phyloP scores from a whole-genome alignment of 2,888 invertebrate genomes.

The Leucophora obtusa region DNA sequence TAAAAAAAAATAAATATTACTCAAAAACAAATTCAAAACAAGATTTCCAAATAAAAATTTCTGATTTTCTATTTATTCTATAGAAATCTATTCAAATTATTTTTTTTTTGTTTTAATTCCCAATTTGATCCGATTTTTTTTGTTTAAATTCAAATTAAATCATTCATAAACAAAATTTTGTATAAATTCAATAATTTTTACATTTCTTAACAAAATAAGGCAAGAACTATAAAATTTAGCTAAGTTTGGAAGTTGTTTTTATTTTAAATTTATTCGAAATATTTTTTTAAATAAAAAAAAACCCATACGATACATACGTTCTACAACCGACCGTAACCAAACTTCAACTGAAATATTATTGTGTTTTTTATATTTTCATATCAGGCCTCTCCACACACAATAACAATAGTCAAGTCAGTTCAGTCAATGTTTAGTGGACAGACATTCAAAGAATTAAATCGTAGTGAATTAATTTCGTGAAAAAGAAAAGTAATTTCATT shows the following conservation, averaged over 20 bases:
- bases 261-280: conserved; percentile 7
- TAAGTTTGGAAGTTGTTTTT: conserved; percentile 4
- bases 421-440: neutral
- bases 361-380: conserved; percentile 41
- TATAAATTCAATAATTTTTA: conserved; percentile 2
- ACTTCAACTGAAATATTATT: conserved; percentile 64
- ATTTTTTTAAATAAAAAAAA: conserved; percentile 36
- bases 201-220: conserved; percentile 1
- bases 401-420: conserved; percentile 34
- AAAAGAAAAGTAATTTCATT: too few species aligned
- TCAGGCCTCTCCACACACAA: conserved; percentile 40
- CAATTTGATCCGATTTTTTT: conserved; percentile 5
- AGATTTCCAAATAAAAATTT: neutral
- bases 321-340: conserved; percentile 63
- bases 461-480: too few species aligned
- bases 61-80: neutral
- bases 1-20: neutral
- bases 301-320: conserved; percentile 48
- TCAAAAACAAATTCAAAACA: neutral
- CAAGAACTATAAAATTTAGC: conserved; percentile 11
- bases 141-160: conserved; percentile 5
- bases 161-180: neutral
- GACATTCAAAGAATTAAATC: conserved; percentile 1
- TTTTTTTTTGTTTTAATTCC: neutral
- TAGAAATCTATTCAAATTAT: neutral